These are phyloP conservation scores for Albula goreensis DNA, from an alignment of 2,113 vertebrate species.

Conservation along the genomic window DNA sequence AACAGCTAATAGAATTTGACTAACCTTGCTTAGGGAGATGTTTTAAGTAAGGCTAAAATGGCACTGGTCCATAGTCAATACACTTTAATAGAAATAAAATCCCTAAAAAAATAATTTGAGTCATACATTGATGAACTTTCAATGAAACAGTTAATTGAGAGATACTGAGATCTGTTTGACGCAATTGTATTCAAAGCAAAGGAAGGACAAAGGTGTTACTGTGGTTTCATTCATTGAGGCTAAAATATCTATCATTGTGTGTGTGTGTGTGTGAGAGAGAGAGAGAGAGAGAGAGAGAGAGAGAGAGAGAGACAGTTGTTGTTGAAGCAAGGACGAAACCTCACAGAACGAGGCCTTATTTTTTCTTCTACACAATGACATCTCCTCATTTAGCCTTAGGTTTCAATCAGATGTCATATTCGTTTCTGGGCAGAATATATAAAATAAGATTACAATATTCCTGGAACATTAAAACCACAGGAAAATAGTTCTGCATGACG, in stretches of 20 bases:
- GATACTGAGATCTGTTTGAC: neutral
- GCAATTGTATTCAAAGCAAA: neutral
- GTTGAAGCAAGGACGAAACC: neutral
- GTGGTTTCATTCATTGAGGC: neutral
- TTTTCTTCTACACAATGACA: neutral
- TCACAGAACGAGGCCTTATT: neutral
- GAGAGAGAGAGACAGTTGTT: neutral
- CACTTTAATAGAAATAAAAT: too few relatives aligned
- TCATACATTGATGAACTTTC: too few relatives aligned
- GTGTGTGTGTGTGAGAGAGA: constrained; percentile 7
- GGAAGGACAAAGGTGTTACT: neutral
- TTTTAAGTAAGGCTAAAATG: too few relatives aligned
- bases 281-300: too few relatives aligned
- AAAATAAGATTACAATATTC: neutral
- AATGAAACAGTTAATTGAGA: neutral
- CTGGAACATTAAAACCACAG: neutral
- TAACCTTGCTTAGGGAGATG: too few relatives aligned
- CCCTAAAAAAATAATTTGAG: too few relatives aligned
- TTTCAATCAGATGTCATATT: neutral
- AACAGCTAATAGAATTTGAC: too few relatives aligned
- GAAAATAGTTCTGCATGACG: neutral
- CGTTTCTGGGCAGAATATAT: neutral
- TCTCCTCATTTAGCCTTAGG: neutral
- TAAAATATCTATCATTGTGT: constrained; percentile 24
- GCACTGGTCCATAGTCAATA: too few relatives aligned